Conservation (phyloP, 2,888 invertebrate species). For the Drosophila rellima region DNA sequence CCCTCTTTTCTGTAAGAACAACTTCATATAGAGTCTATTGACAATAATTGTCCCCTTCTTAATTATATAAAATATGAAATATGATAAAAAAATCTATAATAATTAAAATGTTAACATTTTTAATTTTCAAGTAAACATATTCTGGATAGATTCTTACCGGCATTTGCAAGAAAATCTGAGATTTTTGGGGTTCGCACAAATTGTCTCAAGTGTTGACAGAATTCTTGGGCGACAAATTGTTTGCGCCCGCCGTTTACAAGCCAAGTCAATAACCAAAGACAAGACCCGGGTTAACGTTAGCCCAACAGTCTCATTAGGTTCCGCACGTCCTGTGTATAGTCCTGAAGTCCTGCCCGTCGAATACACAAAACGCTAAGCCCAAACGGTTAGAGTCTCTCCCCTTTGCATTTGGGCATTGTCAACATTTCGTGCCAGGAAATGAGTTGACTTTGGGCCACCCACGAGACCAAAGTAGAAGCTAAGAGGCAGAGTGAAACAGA, state of each 20-base stretch:
- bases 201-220: constrained; percentile 44
- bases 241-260: constrained; percentile 66
- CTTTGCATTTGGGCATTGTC: constrained; percentile 64
- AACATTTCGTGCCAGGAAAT: constrained; percentile 81
- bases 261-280: constrained; percentile 64
- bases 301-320: constrained; percentile 62
- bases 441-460: constrained; percentile 66
- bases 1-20: neutral
- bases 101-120: neutral
- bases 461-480: constrained; percentile 16
- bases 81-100: neutral
- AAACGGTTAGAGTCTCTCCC: constrained; percentile 25
- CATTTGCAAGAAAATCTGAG: constrained; percentile 8
- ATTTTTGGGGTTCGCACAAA: neutral
- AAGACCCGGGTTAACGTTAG: constrained; percentile 29
- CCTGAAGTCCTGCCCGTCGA: constrained; percentile 31
- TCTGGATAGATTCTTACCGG: neutral
- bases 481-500: neutral
- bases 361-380: constrained; percentile 47
- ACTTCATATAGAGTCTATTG: neutral
- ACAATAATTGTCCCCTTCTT: neutral
- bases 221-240: constrained; percentile 40
- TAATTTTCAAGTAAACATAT: constrained; percentile 1
- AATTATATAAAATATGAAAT: neutral
- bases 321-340: constrained; percentile 8